These are phyloP conservation scores for Mobula birostris DNA, from an alignment of 2,113 vertebrate species.

Conservation along the genomic window DNA sequence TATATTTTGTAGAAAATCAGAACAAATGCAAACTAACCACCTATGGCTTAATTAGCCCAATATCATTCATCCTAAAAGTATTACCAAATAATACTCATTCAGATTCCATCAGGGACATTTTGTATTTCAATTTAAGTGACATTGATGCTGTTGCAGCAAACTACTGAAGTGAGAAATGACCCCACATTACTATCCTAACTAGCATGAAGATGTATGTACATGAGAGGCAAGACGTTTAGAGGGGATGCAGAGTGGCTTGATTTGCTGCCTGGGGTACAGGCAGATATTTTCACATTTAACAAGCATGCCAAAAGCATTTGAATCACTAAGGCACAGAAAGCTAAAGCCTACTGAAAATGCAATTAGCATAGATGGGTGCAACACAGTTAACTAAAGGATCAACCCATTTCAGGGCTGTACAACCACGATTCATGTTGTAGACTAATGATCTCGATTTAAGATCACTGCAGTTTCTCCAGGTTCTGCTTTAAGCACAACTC, in stretches of 20 bases:
- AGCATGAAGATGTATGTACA: not conserved
- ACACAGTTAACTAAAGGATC: too few relatives aligned
- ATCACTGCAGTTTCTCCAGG: not conserved
- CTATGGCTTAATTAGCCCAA: not conserved
- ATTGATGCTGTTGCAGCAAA: not conserved
- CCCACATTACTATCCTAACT: not conserved
- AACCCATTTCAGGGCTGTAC: too few relatives aligned
- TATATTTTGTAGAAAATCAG: not conserved
- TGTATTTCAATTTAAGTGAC: too few relatives aligned
- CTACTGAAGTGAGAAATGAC: not conserved
- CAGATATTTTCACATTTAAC: too few relatives aligned
- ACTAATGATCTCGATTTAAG: not conserved
- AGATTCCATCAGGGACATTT: not conserved
- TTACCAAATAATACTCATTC: not conserved
- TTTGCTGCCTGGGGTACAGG: too few relatives aligned
- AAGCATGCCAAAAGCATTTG: too few relatives aligned
- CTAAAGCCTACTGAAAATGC: too few relatives aligned
- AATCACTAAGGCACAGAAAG: too few relatives aligned
- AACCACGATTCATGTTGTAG: not conserved
- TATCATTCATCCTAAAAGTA: not conserved
- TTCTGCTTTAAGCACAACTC: not conserved
- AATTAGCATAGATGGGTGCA: too few relatives aligned
- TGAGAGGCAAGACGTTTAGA: too few relatives aligned
- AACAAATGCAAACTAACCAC: not conserved
- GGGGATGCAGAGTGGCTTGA: too few relatives aligned